Base-by-base conservation (phyloP, 2,113 vertebrate genomes). In the Mirounga angustirostris region DNA sequence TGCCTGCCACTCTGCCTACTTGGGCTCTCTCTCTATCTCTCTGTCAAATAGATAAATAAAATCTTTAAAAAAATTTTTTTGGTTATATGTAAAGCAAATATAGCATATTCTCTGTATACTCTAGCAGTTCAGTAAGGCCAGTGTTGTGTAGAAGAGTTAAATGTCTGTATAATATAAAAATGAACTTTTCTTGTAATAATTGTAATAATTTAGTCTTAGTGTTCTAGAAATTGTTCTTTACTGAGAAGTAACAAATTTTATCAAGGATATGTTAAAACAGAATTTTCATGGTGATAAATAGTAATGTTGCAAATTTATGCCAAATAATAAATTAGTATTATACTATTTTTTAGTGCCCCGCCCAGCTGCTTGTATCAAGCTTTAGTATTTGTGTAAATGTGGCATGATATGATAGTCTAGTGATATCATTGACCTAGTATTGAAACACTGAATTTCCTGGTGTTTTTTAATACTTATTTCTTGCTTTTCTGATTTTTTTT, bases 221-320 rank as follows among this genome's bases (percentile, higher is more conserved):
- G 46, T 96, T 92, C 21, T 93, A 79, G 58, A 94, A 80, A 59
- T 73, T 94, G 7, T 85, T 97, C 59, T 96, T 96, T 78, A 82
- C 3, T 52, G 54, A 59, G 19, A 80, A 96, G 85, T 76, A 94
- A 63, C 19, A 88, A 9, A 56, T 97, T 91, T 94, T 91, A 78
- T 95, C 24, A 95, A 96, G 59, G 43, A 46, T 95, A 43, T 95
- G 2, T 96, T 91, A 79, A 97, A 84, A 91, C 15, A 61, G 33
- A n/a, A 87, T 96, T 80, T 92, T 95, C n/a, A 52, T 82, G 36
- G 40, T 94, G 52, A 82, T 92, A 65, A 36, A 73, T 67, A 95
- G 80, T 86, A 94, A 90, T 71, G 58, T 87, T 90, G 52, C 7
- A 93, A 28, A 67, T 94, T 92, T 90, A 91, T 96, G 36, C 40